phyloP scores from a whole-genome alignment of 35 echinoderm and acorn worm genomes.

The Eucidaris tribuloides region DNA sequence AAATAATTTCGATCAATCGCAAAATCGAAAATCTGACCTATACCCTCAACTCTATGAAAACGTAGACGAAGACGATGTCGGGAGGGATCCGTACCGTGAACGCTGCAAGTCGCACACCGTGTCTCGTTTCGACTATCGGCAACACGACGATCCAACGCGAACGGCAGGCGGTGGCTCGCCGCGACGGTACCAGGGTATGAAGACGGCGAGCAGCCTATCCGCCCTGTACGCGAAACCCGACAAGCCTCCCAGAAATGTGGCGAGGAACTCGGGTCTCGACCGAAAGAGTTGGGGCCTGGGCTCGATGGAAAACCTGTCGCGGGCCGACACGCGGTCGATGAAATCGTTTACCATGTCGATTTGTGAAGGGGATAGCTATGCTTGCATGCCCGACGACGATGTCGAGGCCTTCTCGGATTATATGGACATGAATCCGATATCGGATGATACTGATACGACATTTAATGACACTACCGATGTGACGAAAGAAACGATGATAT shows the following conservation, averaged over 20 bases:
- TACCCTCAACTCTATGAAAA: no score
- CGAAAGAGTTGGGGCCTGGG: constrained; percentile 14
- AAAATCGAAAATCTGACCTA: not conserved
- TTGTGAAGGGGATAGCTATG: constrained; percentile 20
- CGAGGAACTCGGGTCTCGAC: not conserved
- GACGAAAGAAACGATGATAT: no score
- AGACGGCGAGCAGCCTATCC: not conserved
- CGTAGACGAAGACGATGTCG: not conserved
- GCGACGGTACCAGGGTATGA: constrained; percentile 1
- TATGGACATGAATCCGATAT: not conserved
- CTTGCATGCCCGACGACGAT: not conserved
- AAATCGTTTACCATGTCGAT: constrained; percentile 8
- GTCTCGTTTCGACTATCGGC: not conserved
- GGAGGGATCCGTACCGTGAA: not conserved
- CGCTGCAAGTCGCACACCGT: constrained; percentile 9
- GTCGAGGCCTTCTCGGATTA: not conserved
- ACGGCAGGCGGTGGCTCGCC: not conserved
- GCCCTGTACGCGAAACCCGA: constrained; percentile 1
- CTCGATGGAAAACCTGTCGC: constrained; percentile 5
- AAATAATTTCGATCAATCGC: no score
- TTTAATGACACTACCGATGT: no score
- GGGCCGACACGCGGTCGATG: not conserved
- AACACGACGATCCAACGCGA: not conserved
- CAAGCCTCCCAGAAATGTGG: not conserved
- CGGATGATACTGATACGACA: not conserved